Evolutionary conservation across 2,888 invertebrate species (phyloP).

Genomic region (Tetrapedia diversipes): DNA sequence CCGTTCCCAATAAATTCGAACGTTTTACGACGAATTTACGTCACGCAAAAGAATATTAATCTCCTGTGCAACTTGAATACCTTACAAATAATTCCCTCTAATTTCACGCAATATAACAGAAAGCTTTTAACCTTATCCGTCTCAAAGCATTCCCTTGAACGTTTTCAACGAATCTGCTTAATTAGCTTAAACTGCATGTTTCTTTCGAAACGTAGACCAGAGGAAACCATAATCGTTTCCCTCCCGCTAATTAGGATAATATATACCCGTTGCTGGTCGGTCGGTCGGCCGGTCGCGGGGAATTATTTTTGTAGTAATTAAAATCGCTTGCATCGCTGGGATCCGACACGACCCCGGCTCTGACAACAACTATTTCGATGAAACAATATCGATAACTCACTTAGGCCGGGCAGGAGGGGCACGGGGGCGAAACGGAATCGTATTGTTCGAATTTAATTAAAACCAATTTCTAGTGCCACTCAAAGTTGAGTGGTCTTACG

Average conservation of each 20-base stretch:
- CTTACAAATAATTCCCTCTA: too few species aligned
- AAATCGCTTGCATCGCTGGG: conserved; percentile 52
- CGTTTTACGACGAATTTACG: too few species aligned
- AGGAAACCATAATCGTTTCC: not conserved
- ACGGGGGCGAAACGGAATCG: conserved; percentile 52
- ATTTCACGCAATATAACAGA: not conserved
- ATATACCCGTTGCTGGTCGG: conserved; percentile 25
- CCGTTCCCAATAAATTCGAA: too few species aligned
- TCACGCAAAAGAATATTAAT: too few species aligned
- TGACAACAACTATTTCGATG: conserved; percentile 41
- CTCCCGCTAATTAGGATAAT: conserved; percentile 24
- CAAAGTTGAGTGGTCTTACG: conserved; percentile 60
- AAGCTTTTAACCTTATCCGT: not conserved
- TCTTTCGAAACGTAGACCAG: not conserved
- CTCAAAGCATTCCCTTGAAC: not conserved
- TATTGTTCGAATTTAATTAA: conserved; percentile 74
- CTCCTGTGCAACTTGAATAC: too few species aligned
- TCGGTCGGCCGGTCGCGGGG: conserved; percentile 17
- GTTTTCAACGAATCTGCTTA: not conserved
- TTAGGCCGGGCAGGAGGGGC: conserved; percentile 46
- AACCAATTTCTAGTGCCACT: conserved; percentile 66
- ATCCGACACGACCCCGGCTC: conserved; percentile 39
- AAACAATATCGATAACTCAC: conserved; percentile 57
- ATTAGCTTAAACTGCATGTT: not conserved
- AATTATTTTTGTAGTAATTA: conserved; percentile 58